Evolutionary conservation across 2,797 vertebrate species (phyloP), one percentile per base, ranked within the genome.

Genomic region (Onychomys leucogaster): DNA sequence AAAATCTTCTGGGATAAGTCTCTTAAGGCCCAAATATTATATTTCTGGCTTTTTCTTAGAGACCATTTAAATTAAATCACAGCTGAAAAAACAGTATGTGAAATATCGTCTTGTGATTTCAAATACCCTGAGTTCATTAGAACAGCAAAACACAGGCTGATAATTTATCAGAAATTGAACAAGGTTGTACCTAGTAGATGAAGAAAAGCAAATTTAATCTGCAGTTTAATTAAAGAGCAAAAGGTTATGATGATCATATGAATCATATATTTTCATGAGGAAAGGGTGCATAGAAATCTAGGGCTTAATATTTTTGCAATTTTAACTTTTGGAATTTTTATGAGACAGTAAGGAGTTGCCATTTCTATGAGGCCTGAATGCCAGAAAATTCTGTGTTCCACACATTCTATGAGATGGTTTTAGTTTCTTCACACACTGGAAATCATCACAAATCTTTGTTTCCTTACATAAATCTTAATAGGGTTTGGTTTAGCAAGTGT

Each of bases 61-160:
- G 32, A 93, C 52, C 69, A 84, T 92, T 95, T 87, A 96, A 93
- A 95, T 95, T 94, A 97, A 94, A 96, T 84, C 27, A 25, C 84
- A 34, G 23, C 59, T 95, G 52, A 71, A 96, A 81, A 84, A 86
- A 82, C 65, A 88, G 55, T 95, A 92, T 98, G 96, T 98, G 82
- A 78, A 97, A 97, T 97, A 98, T 97, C 84, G 63, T 75, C 89
- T 98, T 89, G 97, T 97, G 96, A 96, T 98, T 98, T 98, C 94
- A 98, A 98, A 98, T 97, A 89, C 92, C 94, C 96, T 83, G 80
- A 97, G 77, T 89, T 98, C 96, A 94, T 98, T 98, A 98, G 57
- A 96, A 96, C 37, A 92, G 57, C 65, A 97, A 96, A 96, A 93
- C 71, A 67, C 78, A 90, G 95, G 93, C 92, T 96, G 82, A 83